Conservation (phyloP, 1,140 invertebrate genomes). For the Drosophila asahinai region DNA sequence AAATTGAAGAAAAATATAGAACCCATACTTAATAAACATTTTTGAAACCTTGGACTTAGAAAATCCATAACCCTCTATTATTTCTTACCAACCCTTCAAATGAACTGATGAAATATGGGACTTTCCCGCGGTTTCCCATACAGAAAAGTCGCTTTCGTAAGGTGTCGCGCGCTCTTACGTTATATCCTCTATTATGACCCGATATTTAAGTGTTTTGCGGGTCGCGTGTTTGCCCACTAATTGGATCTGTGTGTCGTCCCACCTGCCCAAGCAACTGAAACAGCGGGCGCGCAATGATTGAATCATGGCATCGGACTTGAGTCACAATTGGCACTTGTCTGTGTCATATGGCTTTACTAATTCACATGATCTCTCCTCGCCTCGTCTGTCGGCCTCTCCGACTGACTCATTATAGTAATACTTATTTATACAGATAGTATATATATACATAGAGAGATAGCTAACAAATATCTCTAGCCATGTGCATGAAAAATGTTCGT, state of each 20-base stretch:
- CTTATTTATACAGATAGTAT: constrained; percentile 1
- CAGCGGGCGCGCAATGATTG: constrained; percentile 11
- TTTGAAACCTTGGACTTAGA: too few species aligned
- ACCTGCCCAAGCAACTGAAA: constrained; percentile 17
- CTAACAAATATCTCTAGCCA: constrained; percentile 21
- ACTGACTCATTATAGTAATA: constrained; percentile 36
- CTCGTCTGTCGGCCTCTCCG: neutral
- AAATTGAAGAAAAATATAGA: too few species aligned
- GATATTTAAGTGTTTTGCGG: constrained; percentile 6
- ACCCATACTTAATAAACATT: too few species aligned
- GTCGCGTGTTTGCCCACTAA: constrained; percentile 44
- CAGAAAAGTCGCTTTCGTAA: neutral
- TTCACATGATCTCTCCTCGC: constrained; percentile 35
- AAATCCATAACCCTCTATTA: too few species aligned
- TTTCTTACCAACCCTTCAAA: neutral
- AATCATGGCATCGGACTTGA: constrained; percentile 49
- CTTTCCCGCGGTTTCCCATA: neutral
- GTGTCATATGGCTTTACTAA: constrained; percentile 41
- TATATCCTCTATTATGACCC: constrained; percentile 15
- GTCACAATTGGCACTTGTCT: constrained; percentile 63
- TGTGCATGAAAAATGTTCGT: constrained; percentile 24
- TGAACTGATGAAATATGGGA: neutral
- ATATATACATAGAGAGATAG: neutral
- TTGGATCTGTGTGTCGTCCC: constrained; percentile 26
- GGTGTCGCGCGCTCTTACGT: constrained; percentile 20